Conservation (phyloP, 2,113 vertebrate species). For the Hylia prasina region DNA sequence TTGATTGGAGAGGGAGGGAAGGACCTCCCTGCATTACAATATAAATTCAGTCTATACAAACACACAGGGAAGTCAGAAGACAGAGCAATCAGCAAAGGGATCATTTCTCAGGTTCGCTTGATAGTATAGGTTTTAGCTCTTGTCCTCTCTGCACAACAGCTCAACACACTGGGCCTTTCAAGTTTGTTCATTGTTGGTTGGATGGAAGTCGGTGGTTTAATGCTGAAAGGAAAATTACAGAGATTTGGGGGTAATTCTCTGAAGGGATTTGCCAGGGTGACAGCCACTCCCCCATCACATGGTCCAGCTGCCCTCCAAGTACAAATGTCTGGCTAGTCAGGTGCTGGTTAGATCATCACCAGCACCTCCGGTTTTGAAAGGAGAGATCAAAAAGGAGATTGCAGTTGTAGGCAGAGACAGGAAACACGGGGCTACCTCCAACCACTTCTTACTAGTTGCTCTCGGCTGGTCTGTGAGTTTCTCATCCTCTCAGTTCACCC, state of each 20-base stretch:
- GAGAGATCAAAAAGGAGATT: conserved; percentile 27
- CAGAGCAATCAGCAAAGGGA: not conserved
- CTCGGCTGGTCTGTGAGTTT: not conserved
- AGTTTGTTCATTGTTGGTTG: not conserved
- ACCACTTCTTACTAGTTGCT: not conserved
- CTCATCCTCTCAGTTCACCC: not conserved
- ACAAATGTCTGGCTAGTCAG: not conserved
- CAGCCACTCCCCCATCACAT: not conserved
- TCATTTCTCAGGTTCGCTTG: not conserved
- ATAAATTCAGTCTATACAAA: not conserved
- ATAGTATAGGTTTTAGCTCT: not conserved
- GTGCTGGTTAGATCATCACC: conserved; percentile 30
- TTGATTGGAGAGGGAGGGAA: not conserved
- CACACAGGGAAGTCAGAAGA: not conserved
- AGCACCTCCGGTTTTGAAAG: conserved; percentile 20
- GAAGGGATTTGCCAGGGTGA: not conserved
- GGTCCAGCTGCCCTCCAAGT: not conserved
- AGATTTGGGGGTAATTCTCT: not conserved
- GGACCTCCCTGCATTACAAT: not conserved
- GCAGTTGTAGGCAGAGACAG: not conserved
- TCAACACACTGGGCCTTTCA: not conserved
- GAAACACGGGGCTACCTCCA: not conserved
- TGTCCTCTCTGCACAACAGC: not conserved
- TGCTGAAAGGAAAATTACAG: not conserved
- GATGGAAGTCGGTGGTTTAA: not conserved